Conservation (phyloP, 30 jellyfish, hydroid and myxozoan species). For the Hydra vulgaris region DNA sequence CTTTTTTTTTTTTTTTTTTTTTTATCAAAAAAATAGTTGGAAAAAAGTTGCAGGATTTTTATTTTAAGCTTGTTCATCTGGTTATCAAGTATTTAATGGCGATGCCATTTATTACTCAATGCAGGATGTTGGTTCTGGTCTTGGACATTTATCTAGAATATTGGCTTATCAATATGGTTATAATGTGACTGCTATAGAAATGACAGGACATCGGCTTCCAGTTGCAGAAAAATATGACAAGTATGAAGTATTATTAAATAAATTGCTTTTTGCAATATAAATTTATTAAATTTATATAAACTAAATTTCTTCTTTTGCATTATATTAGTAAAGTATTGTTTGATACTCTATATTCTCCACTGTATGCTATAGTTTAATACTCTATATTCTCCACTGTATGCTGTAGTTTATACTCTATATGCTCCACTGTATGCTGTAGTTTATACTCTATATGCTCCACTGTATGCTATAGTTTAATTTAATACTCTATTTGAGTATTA, state of each 20-base stretch:
- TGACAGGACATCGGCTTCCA: slow-evolving; percentile 52
- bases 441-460: too few relatives aligned
- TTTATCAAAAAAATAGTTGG: too few relatives aligned
- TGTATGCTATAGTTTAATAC: too few relatives aligned
- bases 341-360: neutral
- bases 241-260: slow-evolving; percentile 27
- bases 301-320: neutral
- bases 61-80: too few relatives aligned
- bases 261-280: neutral
- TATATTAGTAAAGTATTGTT: neutral
- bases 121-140: slow-evolving; percentile 90
- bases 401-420: too few relatives aligned
- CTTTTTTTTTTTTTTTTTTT: too few relatives aligned
- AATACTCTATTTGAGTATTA: too few relatives aligned
- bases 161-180: slow-evolving; percentile 48
- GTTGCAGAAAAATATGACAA: slow-evolving; percentile 60
- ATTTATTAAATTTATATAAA: neutral
- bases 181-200: slow-evolving; percentile 47
- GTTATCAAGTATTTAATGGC: too few relatives aligned
- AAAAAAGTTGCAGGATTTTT: too few relatives aligned
- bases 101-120: neutral
- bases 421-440: too few relatives aligned
- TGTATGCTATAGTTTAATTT: too few relatives aligned
- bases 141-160: slow-evolving; percentile 63
- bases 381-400: too few relatives aligned